Conservation (phyloP, 2,888 invertebrate species). For the Bruchidius siliquastri region DNA sequence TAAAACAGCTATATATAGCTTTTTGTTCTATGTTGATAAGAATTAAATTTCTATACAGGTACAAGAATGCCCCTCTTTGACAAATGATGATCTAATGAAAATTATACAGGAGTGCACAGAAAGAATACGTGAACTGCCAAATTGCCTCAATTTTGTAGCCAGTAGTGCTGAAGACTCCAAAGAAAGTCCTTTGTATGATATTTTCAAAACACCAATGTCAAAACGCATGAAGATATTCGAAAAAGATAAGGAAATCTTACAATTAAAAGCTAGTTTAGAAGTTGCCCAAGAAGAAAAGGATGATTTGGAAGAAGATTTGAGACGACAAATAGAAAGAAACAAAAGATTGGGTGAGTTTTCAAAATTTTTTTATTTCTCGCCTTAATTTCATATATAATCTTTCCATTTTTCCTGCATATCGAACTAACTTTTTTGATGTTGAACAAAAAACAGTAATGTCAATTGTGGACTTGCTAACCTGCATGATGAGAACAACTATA, state of each 20-base stretch:
- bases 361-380: no score
- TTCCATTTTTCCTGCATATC: no score
- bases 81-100: constrained; percentile 29
- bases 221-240: constrained; percentile 32
- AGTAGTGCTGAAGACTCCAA: background rate
- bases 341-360: constrained; percentile 50
- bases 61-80: constrained; percentile 21
- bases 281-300: constrained; percentile 59
- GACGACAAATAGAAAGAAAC: constrained; percentile 51
- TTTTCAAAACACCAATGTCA: constrained; percentile 37
- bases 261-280: constrained; percentile 56
- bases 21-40: constrained; percentile 14
- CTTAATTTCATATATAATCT: no score
- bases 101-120: constrained; percentile 29
- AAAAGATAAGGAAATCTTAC: constrained; percentile 48
- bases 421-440: no score
- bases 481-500: no score
- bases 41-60: constrained; percentile 14
- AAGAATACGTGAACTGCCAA: constrained; percentile 3
- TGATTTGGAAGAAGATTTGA: constrained; percentile 58
- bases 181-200: constrained; percentile 36
- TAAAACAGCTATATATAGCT: background rate
- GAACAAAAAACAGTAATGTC: no score
- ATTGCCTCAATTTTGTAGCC: background rate
- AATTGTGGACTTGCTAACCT: no score